Evolutionary conservation across 2,888 invertebrate genomes (phyloP).

Genomic region (Seira musarum): DNA sequence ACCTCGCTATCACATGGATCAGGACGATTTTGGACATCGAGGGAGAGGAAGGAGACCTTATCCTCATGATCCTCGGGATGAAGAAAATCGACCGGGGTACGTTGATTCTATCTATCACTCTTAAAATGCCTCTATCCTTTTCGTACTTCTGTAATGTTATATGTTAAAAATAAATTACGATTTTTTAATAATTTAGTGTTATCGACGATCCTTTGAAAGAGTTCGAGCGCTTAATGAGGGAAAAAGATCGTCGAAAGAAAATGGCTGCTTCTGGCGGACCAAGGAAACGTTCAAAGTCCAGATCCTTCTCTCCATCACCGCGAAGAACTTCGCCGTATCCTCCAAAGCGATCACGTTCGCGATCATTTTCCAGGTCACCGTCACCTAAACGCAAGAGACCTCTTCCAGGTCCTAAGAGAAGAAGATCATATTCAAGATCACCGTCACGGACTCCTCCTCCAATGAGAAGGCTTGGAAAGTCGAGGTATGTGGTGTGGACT

Average conservation of each 20-base stretch:
- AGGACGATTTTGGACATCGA: conserved; percentile 43
- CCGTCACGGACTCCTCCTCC: conserved; percentile 73
- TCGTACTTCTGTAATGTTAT: no score
- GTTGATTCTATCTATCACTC: background rate
- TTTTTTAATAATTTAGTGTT: conserved; percentile 75
- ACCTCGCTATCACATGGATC: conserved; percentile 47
- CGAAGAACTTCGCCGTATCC: conserved; percentile 60
- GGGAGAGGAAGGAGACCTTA: conserved; percentile 39
- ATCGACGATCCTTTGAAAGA: conserved; percentile 90
- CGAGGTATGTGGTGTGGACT: conserved; percentile 22
- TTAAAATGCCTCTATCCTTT: no score
- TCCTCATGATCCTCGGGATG: conserved; percentile 27
- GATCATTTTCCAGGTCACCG: conserved; percentile 70
- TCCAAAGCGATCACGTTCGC: conserved; percentile 69
- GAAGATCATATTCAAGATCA: conserved; percentile 71
- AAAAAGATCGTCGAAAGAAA: conserved; percentile 82
- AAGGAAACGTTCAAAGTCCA: conserved; percentile 72
- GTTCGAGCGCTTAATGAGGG: conserved; percentile 88
- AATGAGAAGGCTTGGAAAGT: conserved; percentile 41
- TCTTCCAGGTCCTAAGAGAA: conserved; percentile 53
- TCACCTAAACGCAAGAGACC: conserved; percentile 68
- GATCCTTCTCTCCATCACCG: conserved; percentile 71
- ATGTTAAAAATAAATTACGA: background rate
- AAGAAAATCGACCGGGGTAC: conserved; percentile 42
- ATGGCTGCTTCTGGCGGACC: conserved; percentile 31